Base-by-base conservation (phyloP, 2,888 invertebrate species). In the Athalia circularis region DNA sequence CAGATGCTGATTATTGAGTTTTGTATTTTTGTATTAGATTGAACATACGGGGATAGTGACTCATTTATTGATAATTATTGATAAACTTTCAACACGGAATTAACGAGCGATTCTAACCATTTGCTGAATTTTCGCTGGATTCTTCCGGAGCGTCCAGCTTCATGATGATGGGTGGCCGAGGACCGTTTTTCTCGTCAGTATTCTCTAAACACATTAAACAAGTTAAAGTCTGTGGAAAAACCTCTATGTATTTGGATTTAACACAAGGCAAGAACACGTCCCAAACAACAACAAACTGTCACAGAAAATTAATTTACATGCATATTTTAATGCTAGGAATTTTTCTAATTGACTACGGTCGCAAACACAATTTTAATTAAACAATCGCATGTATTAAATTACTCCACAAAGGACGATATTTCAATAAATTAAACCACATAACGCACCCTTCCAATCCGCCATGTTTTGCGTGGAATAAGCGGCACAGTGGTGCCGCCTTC, bases 361-460 rank as follows among this genome's bases (percentile, higher is more conserved):
- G 7, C 15, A 11, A 4, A 47, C 72, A 72, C 72, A 59, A 47
- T 59, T 59, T 47, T 57, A 47, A 59, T 68, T n/a, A 7, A 47
- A 59, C 5, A 7, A 5, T 59, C 8, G 2, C 9, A 59, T 6
- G 13, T 59, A 45, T 72, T 59, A 9, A 6, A 13, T 59, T 59
- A 9, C 5, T 47, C 52, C n/a, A 59, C 9, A 9, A 9, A 9
- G 59, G 47, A 47, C 8, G 43, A 59, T 75, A 50, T 83, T 79
- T 79, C 76, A 79, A 78, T 68, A 74, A 81, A 81, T 80, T 82
- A 81, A 81, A 84, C 80, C 81, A 86, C 82, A 83, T 85, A 87
- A 88, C 88, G 87, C 85, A 89, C 88, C 88, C 85, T 88, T 87
- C 83, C 87, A 85, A 79, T 89, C 88, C 86, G 88, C 88, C 88